phyloP scores from a whole-genome alignment of 2,797 vertebrate genomes.

The Coracias cyanogaster region DNA sequence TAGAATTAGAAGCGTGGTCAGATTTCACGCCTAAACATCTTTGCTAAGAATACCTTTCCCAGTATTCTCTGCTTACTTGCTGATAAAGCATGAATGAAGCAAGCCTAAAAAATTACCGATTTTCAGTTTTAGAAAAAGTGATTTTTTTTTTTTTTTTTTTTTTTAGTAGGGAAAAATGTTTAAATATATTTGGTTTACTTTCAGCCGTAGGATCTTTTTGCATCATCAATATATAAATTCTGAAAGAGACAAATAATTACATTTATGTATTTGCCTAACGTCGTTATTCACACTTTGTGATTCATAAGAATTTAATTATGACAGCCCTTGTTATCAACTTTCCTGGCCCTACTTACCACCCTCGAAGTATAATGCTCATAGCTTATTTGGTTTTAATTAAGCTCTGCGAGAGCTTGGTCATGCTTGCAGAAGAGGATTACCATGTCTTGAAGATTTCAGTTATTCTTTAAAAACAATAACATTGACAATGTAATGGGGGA shows the following conservation, averaged over 20 bases:
- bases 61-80: neutral
- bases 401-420: neutral
- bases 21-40: neutral
- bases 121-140: neutral
- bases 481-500: neutral
- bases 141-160: neutral
- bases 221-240: neutral
- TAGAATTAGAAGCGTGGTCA: neutral
- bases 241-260: neutral
- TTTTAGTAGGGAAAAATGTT: neutral
- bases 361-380: neutral
- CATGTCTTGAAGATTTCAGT: neutral
- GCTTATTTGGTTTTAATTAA: neutral
- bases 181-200: neutral
- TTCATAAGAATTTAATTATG: neutral
- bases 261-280: neutral
- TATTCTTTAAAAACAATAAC: neutral
- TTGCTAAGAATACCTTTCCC: neutral
- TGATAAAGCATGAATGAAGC: neutral
- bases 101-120: accelerated
- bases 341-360: neutral
- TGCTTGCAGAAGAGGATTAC: neutral
- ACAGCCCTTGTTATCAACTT: neutral
- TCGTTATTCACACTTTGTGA: neutral
- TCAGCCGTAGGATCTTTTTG: neutral